phyloP scores from a whole-genome alignment of 2,113 vertebrate species.

The Trachemys scripta region DNA sequence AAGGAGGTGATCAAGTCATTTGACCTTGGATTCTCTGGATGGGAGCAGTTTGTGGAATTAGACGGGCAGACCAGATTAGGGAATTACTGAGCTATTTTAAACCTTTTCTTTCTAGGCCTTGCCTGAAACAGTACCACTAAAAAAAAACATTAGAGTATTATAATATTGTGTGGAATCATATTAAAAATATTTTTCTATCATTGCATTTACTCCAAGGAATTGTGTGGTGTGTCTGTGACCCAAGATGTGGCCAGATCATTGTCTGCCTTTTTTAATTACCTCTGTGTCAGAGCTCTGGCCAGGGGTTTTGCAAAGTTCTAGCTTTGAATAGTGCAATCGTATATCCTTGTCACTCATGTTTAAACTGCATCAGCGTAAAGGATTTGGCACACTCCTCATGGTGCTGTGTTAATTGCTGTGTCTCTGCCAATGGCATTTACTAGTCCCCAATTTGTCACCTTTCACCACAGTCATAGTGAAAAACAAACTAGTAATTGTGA shows the following conservation, averaged over 20 bases:
- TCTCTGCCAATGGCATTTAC: slow-evolving; percentile 16
- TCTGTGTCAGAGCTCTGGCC: not conserved
- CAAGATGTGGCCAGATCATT: slow-evolving; percentile 20
- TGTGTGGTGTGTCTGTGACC: not conserved
- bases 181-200: fast-evolving
- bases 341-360: slow-evolving; percentile 45
- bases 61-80: not conserved
- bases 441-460: not conserved
- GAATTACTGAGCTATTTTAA: slow-evolving; percentile 9
- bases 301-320: slow-evolving; percentile 7
- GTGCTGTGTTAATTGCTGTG: slow-evolving; percentile 3
- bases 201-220: not conserved
- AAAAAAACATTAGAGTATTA: not conserved
- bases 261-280: slow-evolving; percentile 47
- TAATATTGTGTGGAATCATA: not conserved
- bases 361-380: slow-evolving; percentile 22
- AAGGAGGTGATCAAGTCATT: not conserved
- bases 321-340: not conserved
- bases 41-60: slow-evolving; percentile 12
- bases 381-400: slow-evolving; percentile 13
- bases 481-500: slow-evolving; percentile 44
- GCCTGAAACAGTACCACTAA: not conserved
- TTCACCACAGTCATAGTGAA: not conserved
- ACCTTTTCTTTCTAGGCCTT: not conserved
- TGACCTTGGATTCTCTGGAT: slow-evolving; percentile 26